Evolutionary conservation across 2,797 vertebrate species (phyloP).

Genomic region (Xyrichtys novacula): DNA sequence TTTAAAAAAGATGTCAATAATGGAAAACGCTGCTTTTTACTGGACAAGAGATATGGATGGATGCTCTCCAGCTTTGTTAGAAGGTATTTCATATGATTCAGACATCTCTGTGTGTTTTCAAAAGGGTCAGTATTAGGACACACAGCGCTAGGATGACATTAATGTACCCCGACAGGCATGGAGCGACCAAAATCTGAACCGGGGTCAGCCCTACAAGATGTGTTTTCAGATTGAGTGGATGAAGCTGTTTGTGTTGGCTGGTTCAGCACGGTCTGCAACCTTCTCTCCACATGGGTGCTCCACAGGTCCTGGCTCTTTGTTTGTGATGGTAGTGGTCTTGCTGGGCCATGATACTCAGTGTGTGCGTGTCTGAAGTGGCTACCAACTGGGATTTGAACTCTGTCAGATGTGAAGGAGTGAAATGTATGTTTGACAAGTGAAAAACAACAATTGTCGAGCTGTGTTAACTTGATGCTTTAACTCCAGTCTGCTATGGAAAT

Average conservation of each 20-base stretch:
- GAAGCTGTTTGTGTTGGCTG: conserved; percentile 52
- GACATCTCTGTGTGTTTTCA: conserved; percentile 66
- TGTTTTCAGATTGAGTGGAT: conserved; percentile 41
- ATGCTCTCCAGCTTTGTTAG: conserved; percentile 13
- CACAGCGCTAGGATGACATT: conserved; percentile 40
- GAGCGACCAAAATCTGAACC: conserved; percentile 49
- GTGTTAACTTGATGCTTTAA: not conserved
- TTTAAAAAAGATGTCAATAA: conserved; percentile 27
- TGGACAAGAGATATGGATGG: not conserved
- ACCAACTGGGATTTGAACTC: conserved; percentile 66
- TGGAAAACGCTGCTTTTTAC: conserved; percentile 13
- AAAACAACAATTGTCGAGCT: conserved; percentile 20
- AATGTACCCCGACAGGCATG: conserved; percentile 54
- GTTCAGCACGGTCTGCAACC: conserved; percentile 62
- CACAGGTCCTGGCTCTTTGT: conserved; percentile 52
- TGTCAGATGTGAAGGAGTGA: conserved; percentile 47
- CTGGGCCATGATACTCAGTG: conserved; percentile 45
- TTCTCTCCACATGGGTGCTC: conserved; percentile 68
- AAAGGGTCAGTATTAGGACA: conserved; percentile 32
- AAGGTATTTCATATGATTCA: conserved; percentile 52
- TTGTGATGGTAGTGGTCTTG: conserved; percentile 66
- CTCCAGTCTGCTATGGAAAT: not conserved
- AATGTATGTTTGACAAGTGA: conserved; percentile 37
- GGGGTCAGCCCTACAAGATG: conserved; percentile 40
- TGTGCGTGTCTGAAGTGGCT: conserved; percentile 50